Evolutionary conservation across 1,140 invertebrate species (phyloP).

Genomic region (Musca domestica): DNA sequence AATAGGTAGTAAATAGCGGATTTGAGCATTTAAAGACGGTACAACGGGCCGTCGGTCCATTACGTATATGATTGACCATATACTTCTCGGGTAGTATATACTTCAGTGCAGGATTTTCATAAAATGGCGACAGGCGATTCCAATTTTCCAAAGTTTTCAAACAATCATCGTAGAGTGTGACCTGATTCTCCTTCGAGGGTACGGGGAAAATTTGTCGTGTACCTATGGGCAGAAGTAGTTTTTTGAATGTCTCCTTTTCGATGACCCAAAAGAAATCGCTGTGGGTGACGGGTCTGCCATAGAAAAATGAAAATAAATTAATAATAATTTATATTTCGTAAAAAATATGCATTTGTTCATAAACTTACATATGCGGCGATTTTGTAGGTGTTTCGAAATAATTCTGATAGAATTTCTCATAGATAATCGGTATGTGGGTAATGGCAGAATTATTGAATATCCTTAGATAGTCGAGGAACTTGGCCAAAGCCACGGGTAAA

Average conservation of each 20-base stretch:
- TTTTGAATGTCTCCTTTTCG: slow-evolving; percentile 36
- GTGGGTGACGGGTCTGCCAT: slow-evolving; percentile 12
- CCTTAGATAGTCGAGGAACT: slow-evolving; percentile 47
- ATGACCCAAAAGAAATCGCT: slow-evolving; percentile 36
- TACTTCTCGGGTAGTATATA: slow-evolving; percentile 41
- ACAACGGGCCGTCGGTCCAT: slow-evolving; percentile 46
- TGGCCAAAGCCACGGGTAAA: slow-evolving; percentile 47
- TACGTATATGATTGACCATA: slow-evolving; percentile 44
- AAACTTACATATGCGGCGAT: slow-evolving; percentile 28
- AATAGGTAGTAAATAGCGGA: slow-evolving; percentile 48
- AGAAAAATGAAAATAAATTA: neutral
- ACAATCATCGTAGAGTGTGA: slow-evolving; percentile 47
- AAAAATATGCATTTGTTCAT: neutral
- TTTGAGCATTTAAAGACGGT: slow-evolving; percentile 41
- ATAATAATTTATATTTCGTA: no score
- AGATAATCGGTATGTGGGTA: slow-evolving; percentile 50
- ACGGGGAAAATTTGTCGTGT: slow-evolving; percentile 40
- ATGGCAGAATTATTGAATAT: slow-evolving; percentile 50
- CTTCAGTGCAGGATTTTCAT: slow-evolving; percentile 39
- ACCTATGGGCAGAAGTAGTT: slow-evolving; percentile 39
- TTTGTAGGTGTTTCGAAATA: slow-evolving; percentile 46
- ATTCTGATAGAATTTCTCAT: slow-evolving; percentile 47
- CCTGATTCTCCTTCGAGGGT: slow-evolving; percentile 43
- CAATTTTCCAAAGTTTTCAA: slow-evolving; percentile 39
- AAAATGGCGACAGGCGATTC: slow-evolving; percentile 37